phyloP scores from a whole-genome alignment of 2,888 invertebrate genomes.

The Punctoribates punctum region DNA sequence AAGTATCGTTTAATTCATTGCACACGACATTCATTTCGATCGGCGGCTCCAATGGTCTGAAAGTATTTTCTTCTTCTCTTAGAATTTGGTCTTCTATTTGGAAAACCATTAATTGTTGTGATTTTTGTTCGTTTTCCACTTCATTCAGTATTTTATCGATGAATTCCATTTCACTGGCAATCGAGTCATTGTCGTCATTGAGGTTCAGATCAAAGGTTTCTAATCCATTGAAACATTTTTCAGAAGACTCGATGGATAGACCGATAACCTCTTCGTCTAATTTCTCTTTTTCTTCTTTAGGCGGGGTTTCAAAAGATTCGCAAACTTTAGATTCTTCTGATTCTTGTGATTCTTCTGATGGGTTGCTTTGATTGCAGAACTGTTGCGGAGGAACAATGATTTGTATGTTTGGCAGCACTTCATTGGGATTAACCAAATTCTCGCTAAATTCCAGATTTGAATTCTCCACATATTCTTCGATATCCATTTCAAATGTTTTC shows the following conservation, averaged over 20 bases:
- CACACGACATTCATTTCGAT: too few relatives aligned
- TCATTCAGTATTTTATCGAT: constrained; percentile 1
- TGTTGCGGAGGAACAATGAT: constrained; percentile 33
- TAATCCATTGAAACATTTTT: background rate
- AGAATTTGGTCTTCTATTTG: background rate
- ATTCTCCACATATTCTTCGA: constrained; percentile 36
- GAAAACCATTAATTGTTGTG: background rate
- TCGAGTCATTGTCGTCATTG: constrained; percentile 20
- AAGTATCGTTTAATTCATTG: too few relatives aligned
- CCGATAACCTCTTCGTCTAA: too few relatives aligned
- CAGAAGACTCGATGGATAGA: background rate
- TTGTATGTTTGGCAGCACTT: constrained; percentile 7
- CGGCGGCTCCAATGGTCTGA: too few relatives aligned
- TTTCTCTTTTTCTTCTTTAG: too few relatives aligned
- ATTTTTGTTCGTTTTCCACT: background rate
- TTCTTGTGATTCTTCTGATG: background rate
- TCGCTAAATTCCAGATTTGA: constrained; percentile 11
- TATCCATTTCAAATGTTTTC: constrained; percentile 6
- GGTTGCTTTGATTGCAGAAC: background rate
- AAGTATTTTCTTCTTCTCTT: background rate
- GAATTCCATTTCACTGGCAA: constrained; percentile 13
- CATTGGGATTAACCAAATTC: background rate
- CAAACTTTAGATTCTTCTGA: background rate
- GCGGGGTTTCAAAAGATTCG: background rate
- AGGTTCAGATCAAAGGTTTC: background rate